Base-by-base conservation (phyloP, 64 coral and sea anemone genomes). In the Astreopora myriophthalma region DNA sequence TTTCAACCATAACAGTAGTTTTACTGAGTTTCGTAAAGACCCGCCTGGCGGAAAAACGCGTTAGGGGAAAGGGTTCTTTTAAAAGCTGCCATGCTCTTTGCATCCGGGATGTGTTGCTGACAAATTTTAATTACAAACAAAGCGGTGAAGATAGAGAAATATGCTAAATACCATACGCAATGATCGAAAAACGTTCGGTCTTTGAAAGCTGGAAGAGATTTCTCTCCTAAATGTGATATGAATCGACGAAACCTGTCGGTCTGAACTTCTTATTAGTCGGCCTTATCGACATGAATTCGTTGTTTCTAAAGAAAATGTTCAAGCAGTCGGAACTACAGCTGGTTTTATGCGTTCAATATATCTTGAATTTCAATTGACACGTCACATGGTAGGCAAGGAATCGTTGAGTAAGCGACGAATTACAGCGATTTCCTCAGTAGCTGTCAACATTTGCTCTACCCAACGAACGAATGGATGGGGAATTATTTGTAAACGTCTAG, bases 371-470 rank as follows among this genome's bases (percentile, higher is more conserved):
- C 58, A 83, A 83, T 83, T 83, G 79, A 64, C 52, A 83, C 48
- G 49, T 82, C 75, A 64, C 79, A 29, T 63, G 51, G 24, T 20
- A 20, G 22, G 2, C 20, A 14, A 19, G 20, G 34, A 83, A 83
- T 64, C 22, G 30, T 37, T 26, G 52, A 64, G 57, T 37, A 83
- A 83, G 79, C 57, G 52, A 57, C 79, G 57, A 83, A 83, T 83
- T 83, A 83, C 49, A 83, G 10, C 30, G 20, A 64, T 83, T 73
- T 62, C 64, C 79, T n/a, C n/a, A n/a, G n/a, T n/a, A 63, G 79
- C 51, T 61, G 79, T 83, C 79, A 83, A 65, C 79, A 27, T 65
- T 64, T 79, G 49, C 52, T 33, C 24, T 22, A 30, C 30, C 8
- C n/a, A 7, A 1, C 55, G 17, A 6, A 3, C 33, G 6, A 34